Conservation (phyloP, 2,113 vertebrate species). For the Uria lomvia region DNA sequence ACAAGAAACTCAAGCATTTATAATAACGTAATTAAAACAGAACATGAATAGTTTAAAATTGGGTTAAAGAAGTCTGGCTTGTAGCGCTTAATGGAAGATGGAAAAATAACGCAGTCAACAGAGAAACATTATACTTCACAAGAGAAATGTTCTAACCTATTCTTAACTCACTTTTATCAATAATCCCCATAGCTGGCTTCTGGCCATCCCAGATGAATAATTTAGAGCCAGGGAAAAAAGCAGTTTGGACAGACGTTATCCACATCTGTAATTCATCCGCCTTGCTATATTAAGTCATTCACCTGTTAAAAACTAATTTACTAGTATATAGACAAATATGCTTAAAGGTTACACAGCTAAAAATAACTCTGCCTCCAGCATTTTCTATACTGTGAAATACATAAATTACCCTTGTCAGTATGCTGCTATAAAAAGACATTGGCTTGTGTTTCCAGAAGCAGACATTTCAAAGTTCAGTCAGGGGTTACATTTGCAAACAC, state of each 20-base stretch:
- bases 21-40: not conserved
- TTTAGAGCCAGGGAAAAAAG: conserved; percentile 25
- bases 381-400: conserved; percentile 36
- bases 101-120: conserved; percentile 28
- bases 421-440: conserved; percentile 34
- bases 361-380: conserved; percentile 9
- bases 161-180: conserved; percentile 65
- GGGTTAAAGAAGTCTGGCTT: not conserved
- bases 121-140: conserved; percentile 45
- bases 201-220: conserved; percentile 46
- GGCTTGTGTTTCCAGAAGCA: not conserved
- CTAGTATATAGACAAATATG: not conserved
- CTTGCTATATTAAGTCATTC: conserved; percentile 14
- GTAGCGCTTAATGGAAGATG: not conserved
- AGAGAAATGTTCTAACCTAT: conserved; percentile 64
- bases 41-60: conserved; percentile 2
- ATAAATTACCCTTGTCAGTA: not conserved
- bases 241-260: conserved; percentile 28
- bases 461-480: not conserved
- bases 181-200: conserved; percentile 33
- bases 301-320: conserved; percentile 51
- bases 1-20: not conserved
- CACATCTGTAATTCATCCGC: conserved; percentile 45
- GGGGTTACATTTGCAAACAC: not conserved
- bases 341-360: conserved; percentile 33